A percentile compares a stretch with the other conserved stretches of the same genome.
Conservation (phyloP, 2,797 vertebrate species). For the Aeoliscus strigatus region DNA sequence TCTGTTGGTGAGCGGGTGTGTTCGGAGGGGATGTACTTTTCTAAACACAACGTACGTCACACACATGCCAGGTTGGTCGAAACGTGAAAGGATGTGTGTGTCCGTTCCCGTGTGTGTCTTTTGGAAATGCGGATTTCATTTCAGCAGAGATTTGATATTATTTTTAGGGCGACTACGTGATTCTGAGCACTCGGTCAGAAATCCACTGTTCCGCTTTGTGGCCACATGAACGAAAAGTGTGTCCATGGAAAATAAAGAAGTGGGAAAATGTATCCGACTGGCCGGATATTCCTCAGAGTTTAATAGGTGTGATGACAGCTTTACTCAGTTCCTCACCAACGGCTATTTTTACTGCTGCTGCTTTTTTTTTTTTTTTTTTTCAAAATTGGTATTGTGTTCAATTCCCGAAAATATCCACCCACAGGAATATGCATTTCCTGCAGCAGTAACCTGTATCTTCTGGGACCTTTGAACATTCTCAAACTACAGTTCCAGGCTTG, state of each 20-base stretch:
- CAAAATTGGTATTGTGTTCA: conserved; percentile 62
- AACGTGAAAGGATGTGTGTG: conserved; percentile 41
- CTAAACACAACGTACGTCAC: conserved; percentile 51
- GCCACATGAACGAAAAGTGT: conserved; percentile 36
- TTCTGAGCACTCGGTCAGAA: conserved; percentile 17
- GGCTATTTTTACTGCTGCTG: conserved; percentile 74
- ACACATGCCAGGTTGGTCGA: conserved; percentile 30
- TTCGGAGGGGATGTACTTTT: conserved; percentile 59
- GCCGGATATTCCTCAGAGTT: conserved; percentile 53
- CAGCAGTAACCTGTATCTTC: conserved; percentile 41
- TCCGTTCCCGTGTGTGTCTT: conserved; percentile 11
- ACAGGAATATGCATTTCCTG: conserved; percentile 55
- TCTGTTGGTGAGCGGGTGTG: conserved; percentile 48
- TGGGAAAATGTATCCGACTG: conserved; percentile 18
- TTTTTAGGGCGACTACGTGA: conserved; percentile 42
- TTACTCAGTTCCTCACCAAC: conserved; percentile 64
- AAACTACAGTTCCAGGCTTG: conserved; percentile 2
- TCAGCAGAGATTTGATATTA: conserved; percentile 23
- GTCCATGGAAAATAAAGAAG: conserved; percentile 8
- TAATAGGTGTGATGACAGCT: conserved; percentile 71
- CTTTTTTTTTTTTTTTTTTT: conserved; percentile 20
- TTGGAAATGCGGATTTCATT: conserved; percentile 15
- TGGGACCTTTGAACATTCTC: conserved; percentile 31
- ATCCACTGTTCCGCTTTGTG: conserved; percentile 5
- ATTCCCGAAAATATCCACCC: conserved; percentile 57